A percentile compares a stretch with the other conserved stretches of the same genome.
phyloP scores from a whole-genome alignment of 2,113 vertebrate genomes.

The Sinocyclocheilus grahami region DNA sequence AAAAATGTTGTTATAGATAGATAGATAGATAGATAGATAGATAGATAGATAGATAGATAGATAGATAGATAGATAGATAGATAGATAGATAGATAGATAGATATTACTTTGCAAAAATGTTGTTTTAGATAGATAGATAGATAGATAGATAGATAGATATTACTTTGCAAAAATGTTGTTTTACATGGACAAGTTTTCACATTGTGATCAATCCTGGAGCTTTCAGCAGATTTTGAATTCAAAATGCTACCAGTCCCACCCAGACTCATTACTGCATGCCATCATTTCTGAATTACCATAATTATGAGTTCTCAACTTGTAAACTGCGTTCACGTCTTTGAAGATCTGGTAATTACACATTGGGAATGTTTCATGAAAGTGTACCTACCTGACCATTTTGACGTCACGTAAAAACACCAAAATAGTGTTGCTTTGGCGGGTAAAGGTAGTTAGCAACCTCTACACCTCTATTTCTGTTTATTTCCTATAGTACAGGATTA shows the following conservation, averaged over 20 bases:
- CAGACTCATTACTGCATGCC: background rate
- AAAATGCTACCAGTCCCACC: background rate
- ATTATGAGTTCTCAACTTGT: constrained; percentile 5
- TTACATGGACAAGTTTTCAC: background rate
- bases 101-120: background rate
- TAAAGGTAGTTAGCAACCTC: background rate
- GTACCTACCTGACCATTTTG: background rate
- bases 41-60: too few species aligned
- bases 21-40: too few species aligned
- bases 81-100: too few species aligned
- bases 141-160: too few species aligned
- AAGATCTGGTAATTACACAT: background rate
- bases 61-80: too few species aligned
- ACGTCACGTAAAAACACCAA: background rate
- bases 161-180: background rate
- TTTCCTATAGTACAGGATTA: background rate
- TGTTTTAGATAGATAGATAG: background rate
- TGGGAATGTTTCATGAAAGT: background rate
- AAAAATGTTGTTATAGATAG: background rate
- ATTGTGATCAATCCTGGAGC: background rate
- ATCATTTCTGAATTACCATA: background rate
- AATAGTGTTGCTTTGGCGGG: background rate
- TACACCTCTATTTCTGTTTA: background rate
- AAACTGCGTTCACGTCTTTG: background rate
- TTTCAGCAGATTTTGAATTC: background rate